phyloP scores from a whole-genome alignment of 1,140 invertebrate genomes.

The Penaeus vannamei region DNA sequence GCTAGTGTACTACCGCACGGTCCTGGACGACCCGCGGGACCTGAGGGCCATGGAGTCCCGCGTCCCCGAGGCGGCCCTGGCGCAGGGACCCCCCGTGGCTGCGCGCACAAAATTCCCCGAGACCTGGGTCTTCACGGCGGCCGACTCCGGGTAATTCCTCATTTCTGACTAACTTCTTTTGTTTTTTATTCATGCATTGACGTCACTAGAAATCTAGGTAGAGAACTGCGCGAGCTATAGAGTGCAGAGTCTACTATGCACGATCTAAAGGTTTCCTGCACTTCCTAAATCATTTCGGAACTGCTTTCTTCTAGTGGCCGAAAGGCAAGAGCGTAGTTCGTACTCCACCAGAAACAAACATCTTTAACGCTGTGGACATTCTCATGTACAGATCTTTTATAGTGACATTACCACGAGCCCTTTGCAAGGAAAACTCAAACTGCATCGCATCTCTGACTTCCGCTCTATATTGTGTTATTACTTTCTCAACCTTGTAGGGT shows the following conservation, averaged over 20 bases:
- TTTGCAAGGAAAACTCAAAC: too few relatives aligned
- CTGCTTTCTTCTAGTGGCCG: too few relatives aligned
- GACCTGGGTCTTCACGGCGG: constrained; percentile 76
- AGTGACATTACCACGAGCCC: too few relatives aligned
- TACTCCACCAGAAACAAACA: too few relatives aligned
- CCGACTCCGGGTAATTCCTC: constrained; percentile 53
- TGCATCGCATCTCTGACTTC: too few relatives aligned
- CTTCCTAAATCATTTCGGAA: constrained; percentile 3
- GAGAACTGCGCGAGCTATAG: not conserved
- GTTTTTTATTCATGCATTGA: too few relatives aligned
- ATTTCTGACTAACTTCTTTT: too few relatives aligned
- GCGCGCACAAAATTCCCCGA: constrained; percentile 76
- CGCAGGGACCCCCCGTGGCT: constrained; percentile 15
- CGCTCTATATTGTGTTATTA: too few relatives aligned
- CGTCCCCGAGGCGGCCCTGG: constrained; percentile 24
- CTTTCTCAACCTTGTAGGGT: too few relatives aligned
- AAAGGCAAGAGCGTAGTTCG: too few relatives aligned
- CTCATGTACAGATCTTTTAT: too few relatives aligned
- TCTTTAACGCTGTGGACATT: too few relatives aligned
- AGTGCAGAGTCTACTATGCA: not conserved
- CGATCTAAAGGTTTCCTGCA: not conserved
- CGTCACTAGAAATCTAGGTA: not conserved
- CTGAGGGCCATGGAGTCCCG: constrained; percentile 49
- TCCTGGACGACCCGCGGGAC: constrained; percentile 47
- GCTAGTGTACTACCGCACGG: constrained; percentile 62